These are phyloP conservation scores for Siniperca scherzeri DNA, from an alignment of 2,797 vertebrate species.

Conservation along the genomic window DNA sequence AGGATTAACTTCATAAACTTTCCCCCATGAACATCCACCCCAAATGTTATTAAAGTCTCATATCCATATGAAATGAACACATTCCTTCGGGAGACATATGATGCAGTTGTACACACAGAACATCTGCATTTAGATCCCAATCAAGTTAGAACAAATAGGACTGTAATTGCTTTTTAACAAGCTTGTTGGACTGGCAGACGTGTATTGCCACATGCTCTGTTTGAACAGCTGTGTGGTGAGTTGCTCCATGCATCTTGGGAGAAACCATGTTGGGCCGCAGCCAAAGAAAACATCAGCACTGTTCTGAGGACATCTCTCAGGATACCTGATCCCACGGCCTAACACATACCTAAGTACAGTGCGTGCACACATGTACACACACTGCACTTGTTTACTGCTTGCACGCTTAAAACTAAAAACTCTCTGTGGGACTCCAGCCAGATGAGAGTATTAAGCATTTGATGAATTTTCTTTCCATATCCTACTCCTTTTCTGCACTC, in stretches of 20 bases:
- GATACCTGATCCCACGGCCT: conserved; percentile 75
- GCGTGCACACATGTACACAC: conserved; percentile 5
- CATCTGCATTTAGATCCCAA: conserved; percentile 85
- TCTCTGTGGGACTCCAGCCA: conserved; percentile 63
- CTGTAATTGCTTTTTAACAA: conserved; percentile 88
- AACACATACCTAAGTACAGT: conserved; percentile 63
- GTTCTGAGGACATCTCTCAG: conserved; percentile 76
- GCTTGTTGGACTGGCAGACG: conserved; percentile 81
- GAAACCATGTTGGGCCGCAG: conserved; percentile 70
- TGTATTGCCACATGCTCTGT: conserved; percentile 81
- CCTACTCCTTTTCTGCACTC: conserved; percentile 62
- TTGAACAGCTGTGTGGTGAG: conserved; percentile 85
- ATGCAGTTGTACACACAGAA: conserved; percentile 76
- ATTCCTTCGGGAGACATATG: conserved; percentile 66
- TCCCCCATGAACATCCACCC: conserved; percentile 50
- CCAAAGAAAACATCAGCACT: conserved; percentile 80
- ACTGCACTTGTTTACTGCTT: conserved; percentile 55
- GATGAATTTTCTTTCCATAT: conserved; percentile 64
- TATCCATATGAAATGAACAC: conserved; percentile 61
- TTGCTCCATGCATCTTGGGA: conserved; percentile 78
- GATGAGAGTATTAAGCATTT: conserved; percentile 69
- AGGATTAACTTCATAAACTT: conserved; percentile 71
- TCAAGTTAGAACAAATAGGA: conserved; percentile 85
- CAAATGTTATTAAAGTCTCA: conserved; percentile 57
- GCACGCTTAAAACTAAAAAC: conserved; percentile 60